A percentile compares a stretch with the other conserved stretches of the same genome.
phyloP scores from a whole-genome alignment of 2,797 vertebrate species.

The Takifugu rubripes region DNA sequence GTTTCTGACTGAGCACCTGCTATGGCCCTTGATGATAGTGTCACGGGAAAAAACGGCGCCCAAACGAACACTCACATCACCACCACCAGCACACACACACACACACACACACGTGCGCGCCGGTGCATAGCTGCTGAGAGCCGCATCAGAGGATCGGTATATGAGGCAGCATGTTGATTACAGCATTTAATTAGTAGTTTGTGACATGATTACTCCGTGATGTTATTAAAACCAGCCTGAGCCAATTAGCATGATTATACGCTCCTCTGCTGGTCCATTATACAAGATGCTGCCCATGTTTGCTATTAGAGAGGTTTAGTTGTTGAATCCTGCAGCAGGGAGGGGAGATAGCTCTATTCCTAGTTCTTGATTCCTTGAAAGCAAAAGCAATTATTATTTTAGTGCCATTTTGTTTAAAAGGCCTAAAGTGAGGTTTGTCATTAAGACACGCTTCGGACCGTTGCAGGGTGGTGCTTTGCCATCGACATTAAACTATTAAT shows the following conservation, averaged over 20 bases:
- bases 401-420: constrained; percentile 18
- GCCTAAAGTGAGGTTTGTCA: constrained; percentile 18
- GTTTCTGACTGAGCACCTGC: constrained; percentile 42
- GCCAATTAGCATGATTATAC: constrained; percentile 54
- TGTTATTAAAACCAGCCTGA: constrained; percentile 47
- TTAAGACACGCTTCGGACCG: constrained; percentile 14
- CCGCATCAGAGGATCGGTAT: constrained; percentile 37
- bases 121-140: constrained; percentile 30
- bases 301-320: constrained; percentile 35
- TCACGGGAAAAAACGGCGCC: constrained; percentile 12
- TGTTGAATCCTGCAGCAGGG: constrained; percentile 21
- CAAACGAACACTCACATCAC: constrained; percentile 3
- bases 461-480: constrained; percentile 9
- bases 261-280: constrained; percentile 27
- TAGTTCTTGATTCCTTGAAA: constrained; percentile 4
- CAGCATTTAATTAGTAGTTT: constrained; percentile 54
- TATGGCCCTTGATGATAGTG: constrained; percentile 28
- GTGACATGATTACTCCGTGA: constrained; percentile 50
- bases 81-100: neutral
- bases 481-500: constrained; percentile 16
- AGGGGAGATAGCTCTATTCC: constrained; percentile 7
- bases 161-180: constrained; percentile 50
- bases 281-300: constrained; percentile 36
- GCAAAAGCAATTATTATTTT: constrained; percentile 32
- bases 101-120: constrained; percentile 7